Conservation (phyloP, 1,140 invertebrate genomes). For the Bombus polaris region DNA sequence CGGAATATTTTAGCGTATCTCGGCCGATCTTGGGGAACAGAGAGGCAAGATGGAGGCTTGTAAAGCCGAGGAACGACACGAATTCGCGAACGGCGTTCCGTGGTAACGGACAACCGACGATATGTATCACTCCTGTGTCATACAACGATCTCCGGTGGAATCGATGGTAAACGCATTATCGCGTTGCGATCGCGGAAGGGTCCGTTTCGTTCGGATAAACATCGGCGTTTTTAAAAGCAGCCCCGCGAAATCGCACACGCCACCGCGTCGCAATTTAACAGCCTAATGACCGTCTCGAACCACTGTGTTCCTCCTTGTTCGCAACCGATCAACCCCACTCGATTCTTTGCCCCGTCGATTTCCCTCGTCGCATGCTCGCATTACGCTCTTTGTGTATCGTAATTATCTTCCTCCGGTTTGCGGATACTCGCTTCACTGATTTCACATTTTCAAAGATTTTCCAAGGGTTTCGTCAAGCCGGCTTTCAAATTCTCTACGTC, state of each 20-base stretch:
- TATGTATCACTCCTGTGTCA: slow-evolving; percentile 38
- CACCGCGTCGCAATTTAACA: slow-evolving; percentile 1
- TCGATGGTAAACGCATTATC: slow-evolving; percentile 47
- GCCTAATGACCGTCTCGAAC: slow-evolving; percentile 30
- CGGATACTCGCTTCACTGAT: no score
- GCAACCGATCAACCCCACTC: slow-evolving; percentile 4
- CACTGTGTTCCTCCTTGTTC: slow-evolving; percentile 3
- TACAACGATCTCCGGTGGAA: slow-evolving; percentile 32
- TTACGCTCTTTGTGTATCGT: no score
- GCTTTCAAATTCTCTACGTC: no score
- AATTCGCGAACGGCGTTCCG: slow-evolving; percentile 1
- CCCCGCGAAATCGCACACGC: slow-evolving; percentile 18
- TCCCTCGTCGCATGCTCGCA: no score
- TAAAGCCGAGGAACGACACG: slow-evolving; percentile 9
- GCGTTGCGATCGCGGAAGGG: slow-evolving; percentile 21
- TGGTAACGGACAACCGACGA: slow-evolving; percentile 38
- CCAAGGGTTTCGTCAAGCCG: no score
- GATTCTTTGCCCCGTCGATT: neutral
- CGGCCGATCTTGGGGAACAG: neutral
- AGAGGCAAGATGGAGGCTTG: neutral
- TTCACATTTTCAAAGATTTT: no score
- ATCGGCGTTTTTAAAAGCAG: slow-evolving; percentile 21
- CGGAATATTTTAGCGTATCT: slow-evolving; percentile 8
- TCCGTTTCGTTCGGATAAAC: slow-evolving; percentile 43
- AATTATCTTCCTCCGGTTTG: no score